Evolutionary conservation across 1,140 invertebrate genomes (phyloP).

Genomic region (Conopomorpha cramerella): DNA sequence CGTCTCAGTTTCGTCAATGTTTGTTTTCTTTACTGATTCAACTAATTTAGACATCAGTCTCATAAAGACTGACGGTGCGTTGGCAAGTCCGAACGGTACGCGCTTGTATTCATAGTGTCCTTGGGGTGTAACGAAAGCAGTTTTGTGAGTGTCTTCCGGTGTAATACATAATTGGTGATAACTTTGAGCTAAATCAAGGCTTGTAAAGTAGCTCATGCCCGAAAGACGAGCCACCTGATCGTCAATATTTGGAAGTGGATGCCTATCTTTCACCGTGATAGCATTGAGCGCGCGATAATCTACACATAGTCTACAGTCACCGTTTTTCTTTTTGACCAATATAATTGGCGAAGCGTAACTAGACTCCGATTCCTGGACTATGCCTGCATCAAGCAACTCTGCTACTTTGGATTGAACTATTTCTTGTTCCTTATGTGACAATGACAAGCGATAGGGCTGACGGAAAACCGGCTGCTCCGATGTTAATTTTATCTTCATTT

Average conservation of each 20-base stretch:
- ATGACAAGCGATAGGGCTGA: constrained; percentile 8
- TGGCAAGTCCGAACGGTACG: too few species aligned
- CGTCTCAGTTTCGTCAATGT: too few species aligned
- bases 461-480: constrained; percentile 1
- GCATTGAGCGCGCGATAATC: constrained; percentile 49
- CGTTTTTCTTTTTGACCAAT: constrained; percentile 12
- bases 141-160: constrained; percentile 10
- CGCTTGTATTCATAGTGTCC: too few species aligned
- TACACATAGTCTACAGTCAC: constrained; percentile 15
- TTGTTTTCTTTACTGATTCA: too few species aligned
- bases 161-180: constrained; percentile 38
- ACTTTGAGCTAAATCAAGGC: constrained; percentile 31
- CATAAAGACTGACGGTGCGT: too few species aligned
- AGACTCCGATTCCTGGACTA: constrained; percentile 7
- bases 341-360: constrained; percentile 12
- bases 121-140: constrained; percentile 17
- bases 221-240: constrained; percentile 30
- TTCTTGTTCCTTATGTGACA: constrained; percentile 5
- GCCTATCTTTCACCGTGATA: constrained; percentile 33
- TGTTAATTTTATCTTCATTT: background rate
- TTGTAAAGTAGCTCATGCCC: constrained; percentile 6
- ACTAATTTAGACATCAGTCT: too few species aligned
- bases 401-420: constrained; percentile 7
- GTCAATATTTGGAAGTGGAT: constrained; percentile 54
- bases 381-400: constrained; percentile 2